These are phyloP conservation scores for Sarcophaga carnaria DNA, from an alignment of 2,888 invertebrate species.

Conservation along the genomic window DNA sequence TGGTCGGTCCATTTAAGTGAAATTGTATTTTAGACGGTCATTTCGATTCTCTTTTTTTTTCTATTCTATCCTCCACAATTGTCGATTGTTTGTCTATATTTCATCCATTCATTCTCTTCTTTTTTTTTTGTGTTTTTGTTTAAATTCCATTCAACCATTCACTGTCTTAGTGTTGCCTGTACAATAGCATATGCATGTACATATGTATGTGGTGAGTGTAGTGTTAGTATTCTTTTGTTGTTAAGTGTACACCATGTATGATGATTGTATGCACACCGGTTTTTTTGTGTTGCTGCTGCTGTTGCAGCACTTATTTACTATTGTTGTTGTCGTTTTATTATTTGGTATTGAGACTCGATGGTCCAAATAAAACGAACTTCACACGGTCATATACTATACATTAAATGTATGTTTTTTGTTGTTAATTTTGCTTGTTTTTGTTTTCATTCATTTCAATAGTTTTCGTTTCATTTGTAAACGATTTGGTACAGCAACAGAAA, in stretches of 20 bases:
- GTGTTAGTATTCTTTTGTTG: constrained; percentile 29
- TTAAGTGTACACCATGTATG: constrained; percentile 12
- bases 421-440: background rate
- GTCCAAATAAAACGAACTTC: constrained; percentile 56
- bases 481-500: background rate
- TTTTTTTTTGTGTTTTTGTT: background rate
- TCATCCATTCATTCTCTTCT: background rate
- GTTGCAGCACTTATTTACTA: background rate
- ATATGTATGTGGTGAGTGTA: background rate
- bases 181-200: constrained; percentile 9
- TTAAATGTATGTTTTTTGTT: constrained; percentile 40
- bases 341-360: constrained; percentile 50
- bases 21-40: too few relatives aligned
- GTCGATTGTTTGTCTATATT: background rate
- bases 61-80: background rate
- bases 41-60: background rate
- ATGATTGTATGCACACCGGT: background rate
- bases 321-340: constrained; percentile 19
- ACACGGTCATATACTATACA: constrained; percentile 60
- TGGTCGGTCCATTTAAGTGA: background rate
- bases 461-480: constrained; percentile 52
- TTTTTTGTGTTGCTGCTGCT: background rate
- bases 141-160: background rate
- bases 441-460: constrained; percentile 33
- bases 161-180: background rate